Conservation (phyloP, 2,888 invertebrate species). For the Pandemis heparana region DNA sequence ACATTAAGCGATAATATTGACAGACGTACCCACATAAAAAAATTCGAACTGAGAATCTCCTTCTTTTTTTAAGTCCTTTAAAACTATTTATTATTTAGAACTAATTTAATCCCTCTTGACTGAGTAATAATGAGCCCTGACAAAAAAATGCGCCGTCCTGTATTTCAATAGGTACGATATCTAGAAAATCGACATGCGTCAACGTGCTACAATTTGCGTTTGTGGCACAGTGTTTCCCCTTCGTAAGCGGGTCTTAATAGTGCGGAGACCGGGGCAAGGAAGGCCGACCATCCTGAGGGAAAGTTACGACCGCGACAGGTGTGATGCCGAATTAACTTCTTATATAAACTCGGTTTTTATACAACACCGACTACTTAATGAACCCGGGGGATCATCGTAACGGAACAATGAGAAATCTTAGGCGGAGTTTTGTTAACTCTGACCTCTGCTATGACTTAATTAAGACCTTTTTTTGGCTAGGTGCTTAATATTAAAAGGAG, state of each 20-base stretch:
- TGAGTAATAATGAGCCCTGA: too few species aligned
- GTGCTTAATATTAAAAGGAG: slow-evolving; percentile 54
- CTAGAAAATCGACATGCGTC: neutral
- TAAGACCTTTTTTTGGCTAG: slow-evolving; percentile 65
- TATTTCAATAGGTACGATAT: too few species aligned
- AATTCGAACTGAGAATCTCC: too few species aligned
- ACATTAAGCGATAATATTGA: too few species aligned
- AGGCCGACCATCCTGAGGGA: slow-evolving; percentile 74
- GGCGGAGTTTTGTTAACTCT: slow-evolving; percentile 64
- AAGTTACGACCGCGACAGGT: slow-evolving; percentile 84
- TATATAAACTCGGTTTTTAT: slow-evolving; percentile 82
- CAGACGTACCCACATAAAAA: too few species aligned
- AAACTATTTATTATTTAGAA: too few species aligned
- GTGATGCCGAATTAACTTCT: slow-evolving; percentile 84
- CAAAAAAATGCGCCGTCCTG: neutral
- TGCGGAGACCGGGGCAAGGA: slow-evolving; percentile 65
- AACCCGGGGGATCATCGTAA: slow-evolving; percentile 75
- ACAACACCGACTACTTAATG: slow-evolving; percentile 78
- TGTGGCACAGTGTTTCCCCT: slow-evolving; percentile 23
- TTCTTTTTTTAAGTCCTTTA: too few species aligned
- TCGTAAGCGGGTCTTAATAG: slow-evolving; percentile 57
- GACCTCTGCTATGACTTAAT: slow-evolving; percentile 63
- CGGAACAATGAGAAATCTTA: slow-evolving; percentile 69
- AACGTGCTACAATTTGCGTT: neutral
- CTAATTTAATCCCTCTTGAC: too few species aligned